A percentile compares a stretch with the other conserved stretches of the same genome.
Conservation (phyloP, 2,888 invertebrate species). For the Ashinkailepas kermadecensis region DNA sequence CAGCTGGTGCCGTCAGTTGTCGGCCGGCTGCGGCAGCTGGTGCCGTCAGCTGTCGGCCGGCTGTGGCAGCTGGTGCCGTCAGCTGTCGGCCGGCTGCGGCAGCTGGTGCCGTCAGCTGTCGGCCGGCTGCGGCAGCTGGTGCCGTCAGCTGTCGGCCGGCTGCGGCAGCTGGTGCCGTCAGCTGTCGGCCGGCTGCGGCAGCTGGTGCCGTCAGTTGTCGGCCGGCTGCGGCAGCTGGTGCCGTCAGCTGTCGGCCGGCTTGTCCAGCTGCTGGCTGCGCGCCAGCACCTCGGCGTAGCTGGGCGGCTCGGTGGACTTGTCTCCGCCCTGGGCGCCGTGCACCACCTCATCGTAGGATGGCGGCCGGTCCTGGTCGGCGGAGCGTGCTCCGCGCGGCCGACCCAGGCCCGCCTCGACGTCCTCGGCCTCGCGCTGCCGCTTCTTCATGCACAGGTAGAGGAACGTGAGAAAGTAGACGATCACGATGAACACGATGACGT, state of each 20-base stretch:
- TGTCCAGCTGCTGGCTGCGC: constrained; percentile 4
- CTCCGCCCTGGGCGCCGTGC: not conserved
- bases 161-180: no score
- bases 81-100: no score
- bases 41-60: no score
- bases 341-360: not conserved
- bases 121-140: no score
- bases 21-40: no score
- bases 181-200: no score
- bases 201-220: no score
- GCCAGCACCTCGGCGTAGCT: constrained; percentile 16
- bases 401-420: not conserved
- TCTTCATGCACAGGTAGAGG: constrained; percentile 19
- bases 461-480: constrained; percentile 13
- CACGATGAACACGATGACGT: constrained; percentile 16
- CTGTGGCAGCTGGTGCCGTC: no score
- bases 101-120: no score
- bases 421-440: constrained; percentile 16
- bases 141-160: no score
- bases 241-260: constrained; percentile 2
- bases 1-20: no score
- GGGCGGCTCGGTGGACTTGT: not conserved
- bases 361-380: not conserved
- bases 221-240: no score
- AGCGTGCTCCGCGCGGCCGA: not conserved